Evolutionary conservation across 2,113 vertebrate genomes (phyloP), one percentile per base, ranked within the genome.

Genomic region (Xiphophorus couchianus): DNA sequence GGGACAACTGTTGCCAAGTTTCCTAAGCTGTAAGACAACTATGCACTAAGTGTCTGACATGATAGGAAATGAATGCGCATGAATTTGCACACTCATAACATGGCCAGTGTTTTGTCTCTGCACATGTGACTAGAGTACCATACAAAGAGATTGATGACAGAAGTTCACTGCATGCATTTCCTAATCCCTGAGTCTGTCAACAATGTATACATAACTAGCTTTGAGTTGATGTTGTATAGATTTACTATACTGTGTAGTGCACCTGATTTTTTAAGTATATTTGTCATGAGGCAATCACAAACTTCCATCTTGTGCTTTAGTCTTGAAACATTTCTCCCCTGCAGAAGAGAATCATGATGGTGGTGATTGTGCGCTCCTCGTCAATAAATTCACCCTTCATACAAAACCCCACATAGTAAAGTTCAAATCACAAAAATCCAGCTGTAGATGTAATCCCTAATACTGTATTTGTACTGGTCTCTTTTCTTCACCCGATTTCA

Each of bases 1-100:
- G 69, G 76, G 86, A 83, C 81, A 75, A 85, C 77, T 69, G 80
- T 68, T 79, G 76, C 76, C 73, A 83, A 86, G 79, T 86, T 72
- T 58, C 58, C 37, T 83, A 69, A 61, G 73, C 70, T 77, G 77
- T 48, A 77, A 82, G 62, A 77, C 62, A 77, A 86, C 62, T 14
- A 62, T 54, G 71, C 68, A 71, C 42, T 71, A 80, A 76, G 64
- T n/a, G 39, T 61, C 77, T 66, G 77, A 89, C 75, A 85, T 88
- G 69, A 84, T 86, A 86, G 84, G 30, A 80, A 75, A 75, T 80
- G 61, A 37, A 0, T 69, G 73, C 58, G 65, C 75, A 71, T 48
- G 62, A 31, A 58, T 81, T 80, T 63, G 62, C 73, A 69, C 65
- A 73, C 63, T 62, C 64, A 77, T 61, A 77, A 42, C 58, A 37